These are phyloP conservation scores for Phenganax subtilis DNA, from an alignment of 92 coral and sea anemone genomes.

Conservation along the genomic window DNA sequence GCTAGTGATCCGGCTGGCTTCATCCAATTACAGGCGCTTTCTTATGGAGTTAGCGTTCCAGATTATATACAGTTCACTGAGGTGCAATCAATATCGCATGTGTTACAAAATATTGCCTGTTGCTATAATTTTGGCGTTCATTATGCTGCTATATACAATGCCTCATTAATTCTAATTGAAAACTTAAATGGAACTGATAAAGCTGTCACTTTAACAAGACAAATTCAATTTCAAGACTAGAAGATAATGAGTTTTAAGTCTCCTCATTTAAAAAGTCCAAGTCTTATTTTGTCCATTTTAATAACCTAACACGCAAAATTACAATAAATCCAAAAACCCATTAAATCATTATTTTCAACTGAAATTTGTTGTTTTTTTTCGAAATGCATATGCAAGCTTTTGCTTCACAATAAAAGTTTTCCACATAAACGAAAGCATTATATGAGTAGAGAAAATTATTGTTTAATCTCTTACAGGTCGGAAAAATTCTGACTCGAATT, in stretches of 20 bases:
- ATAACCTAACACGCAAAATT: background rate
- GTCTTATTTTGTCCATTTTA: slow-evolving; percentile 4
- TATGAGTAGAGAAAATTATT: too few relatives aligned
- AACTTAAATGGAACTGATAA: slow-evolving; percentile 1
- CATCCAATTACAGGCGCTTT: too few relatives aligned
- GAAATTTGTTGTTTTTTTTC: too few relatives aligned
- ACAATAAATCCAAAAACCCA: background rate
- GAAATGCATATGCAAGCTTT: too few relatives aligned
- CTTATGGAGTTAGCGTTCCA: too few relatives aligned
- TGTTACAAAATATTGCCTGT: background rate
- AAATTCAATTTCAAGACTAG: slow-evolving; percentile 22
- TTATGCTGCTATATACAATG: slow-evolving; percentile 17
- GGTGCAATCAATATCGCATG: too few relatives aligned
- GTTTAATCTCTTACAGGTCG: too few relatives aligned
- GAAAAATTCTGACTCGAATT: too few relatives aligned
- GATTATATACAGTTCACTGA: too few relatives aligned
- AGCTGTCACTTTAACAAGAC: slow-evolving; percentile 9
- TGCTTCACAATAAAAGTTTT: too few relatives aligned
- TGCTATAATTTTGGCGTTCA: background rate
- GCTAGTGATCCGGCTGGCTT: too few relatives aligned
- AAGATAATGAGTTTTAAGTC: background rate
- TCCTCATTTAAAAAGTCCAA: background rate
- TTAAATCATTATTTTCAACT: background rate
- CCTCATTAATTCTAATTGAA: slow-evolving; percentile 18
- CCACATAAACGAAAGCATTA: too few relatives aligned